Conservation (phyloP, 2,888 invertebrate species). For the Dilophus febrilis region DNA sequence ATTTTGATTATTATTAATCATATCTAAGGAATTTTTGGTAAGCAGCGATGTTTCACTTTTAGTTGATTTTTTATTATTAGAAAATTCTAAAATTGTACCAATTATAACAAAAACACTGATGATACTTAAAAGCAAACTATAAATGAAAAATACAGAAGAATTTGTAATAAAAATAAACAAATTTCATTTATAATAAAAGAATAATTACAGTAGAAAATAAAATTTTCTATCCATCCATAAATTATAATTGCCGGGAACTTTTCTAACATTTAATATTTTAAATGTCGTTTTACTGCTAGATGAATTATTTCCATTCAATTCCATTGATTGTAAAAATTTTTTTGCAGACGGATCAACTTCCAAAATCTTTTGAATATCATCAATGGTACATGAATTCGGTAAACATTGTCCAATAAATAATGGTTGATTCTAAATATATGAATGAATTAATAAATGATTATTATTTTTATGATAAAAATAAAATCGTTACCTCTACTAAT, state of each 20-base stretch:
- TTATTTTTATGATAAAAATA: background rate
- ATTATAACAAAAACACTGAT: background rate
- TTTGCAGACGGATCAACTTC: conserved; percentile 24
- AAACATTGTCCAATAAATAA: conserved; percentile 59
- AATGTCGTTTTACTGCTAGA: conserved; percentile 19
- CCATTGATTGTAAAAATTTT: conserved; percentile 14
- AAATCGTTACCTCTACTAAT: conserved; percentile 18
- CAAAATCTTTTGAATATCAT: conserved; percentile 34
- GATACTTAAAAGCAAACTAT: background rate
- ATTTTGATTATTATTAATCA: background rate
- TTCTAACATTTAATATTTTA: conserved; percentile 40
- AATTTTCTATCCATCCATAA: conserved; percentile 45
- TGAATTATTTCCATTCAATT: no score
- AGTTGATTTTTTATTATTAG: background rate
- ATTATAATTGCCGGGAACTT: conserved; percentile 51
- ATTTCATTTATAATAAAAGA: background rate
- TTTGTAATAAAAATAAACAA: background rate
- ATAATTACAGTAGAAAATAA: conserved; percentile 45
- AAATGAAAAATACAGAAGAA: background rate
- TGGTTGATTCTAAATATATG: conserved; percentile 23
- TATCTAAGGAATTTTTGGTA: background rate
- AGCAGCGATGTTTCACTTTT: background rate
- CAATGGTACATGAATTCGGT: conserved; percentile 45
- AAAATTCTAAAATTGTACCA: no score
- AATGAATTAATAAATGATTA: background rate